Conservation (phyloP, 2,888 invertebrate genomes). For the Lasioglossum villosulum region DNA sequence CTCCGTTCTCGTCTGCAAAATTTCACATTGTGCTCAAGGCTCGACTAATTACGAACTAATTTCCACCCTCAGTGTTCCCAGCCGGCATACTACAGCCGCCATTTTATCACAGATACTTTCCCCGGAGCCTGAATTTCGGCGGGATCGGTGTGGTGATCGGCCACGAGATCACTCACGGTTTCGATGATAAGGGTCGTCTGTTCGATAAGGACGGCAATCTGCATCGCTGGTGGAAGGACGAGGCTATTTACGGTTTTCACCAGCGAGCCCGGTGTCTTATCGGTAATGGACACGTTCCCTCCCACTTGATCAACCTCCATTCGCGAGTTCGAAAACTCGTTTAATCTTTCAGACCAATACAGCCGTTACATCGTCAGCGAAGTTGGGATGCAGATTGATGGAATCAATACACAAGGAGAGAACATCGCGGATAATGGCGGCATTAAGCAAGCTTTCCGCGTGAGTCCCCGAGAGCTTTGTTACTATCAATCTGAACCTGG, state of each 20-base stretch:
- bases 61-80: conserved; percentile 89
- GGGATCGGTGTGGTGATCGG: conserved; percentile 97
- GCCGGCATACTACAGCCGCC: conserved; percentile 98
- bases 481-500: not conserved
- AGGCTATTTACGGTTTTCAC: conserved; percentile 90
- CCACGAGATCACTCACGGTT: conserved; percentile 96
- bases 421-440: conserved; percentile 99
- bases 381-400: conserved; percentile 91
- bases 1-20: not conserved
- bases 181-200: conserved; percentile 95
- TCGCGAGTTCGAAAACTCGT: conserved; percentile 4
- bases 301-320: not conserved
- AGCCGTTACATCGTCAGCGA: conserved; percentile 92
- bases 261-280: conserved; percentile 92
- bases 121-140: conserved; percentile 92
- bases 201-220: conserved; percentile 98
- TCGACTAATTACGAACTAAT: conserved; percentile 25
- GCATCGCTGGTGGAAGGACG: conserved; percentile 93
- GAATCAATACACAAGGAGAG: conserved; percentile 93
- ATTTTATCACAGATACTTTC: conserved; percentile 95
- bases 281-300: conserved; percentile 76
- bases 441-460: conserved; percentile 93
- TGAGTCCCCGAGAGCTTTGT: conserved; percentile 66
- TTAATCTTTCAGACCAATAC: conserved; percentile 89
- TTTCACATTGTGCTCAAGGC: not conserved